phyloP scores from a whole-genome alignment of 1,140 invertebrate species.

The Bombus ignitus region DNA sequence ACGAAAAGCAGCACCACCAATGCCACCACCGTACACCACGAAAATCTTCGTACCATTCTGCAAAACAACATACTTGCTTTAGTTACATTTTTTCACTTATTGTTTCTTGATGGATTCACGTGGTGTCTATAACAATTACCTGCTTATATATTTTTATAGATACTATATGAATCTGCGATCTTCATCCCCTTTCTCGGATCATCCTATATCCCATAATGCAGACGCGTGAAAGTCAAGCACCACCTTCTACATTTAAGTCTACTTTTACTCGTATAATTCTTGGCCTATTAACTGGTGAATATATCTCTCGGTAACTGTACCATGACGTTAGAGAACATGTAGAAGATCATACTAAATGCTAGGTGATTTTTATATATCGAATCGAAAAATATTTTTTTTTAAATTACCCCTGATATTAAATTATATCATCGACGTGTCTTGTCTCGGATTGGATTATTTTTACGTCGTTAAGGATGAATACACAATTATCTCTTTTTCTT shows the following conservation, averaged over 20 bases:
- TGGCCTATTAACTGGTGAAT: not conserved
- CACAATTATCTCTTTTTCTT: constrained; percentile 27
- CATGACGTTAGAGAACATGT: not conserved
- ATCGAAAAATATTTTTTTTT: not conserved
- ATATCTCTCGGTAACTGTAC: not conserved
- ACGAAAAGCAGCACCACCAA: constrained; percentile 73
- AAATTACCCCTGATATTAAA: constrained; percentile 28
- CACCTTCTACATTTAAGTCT: constrained; percentile 44
- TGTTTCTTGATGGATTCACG: not conserved
- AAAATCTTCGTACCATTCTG: constrained; percentile 78
- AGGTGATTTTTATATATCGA: not conserved
- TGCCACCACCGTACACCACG: constrained; percentile 69
- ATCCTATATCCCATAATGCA: constrained; percentile 7
- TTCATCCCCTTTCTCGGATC: not conserved
- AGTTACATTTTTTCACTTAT: not conserved
- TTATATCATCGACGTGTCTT: constrained; percentile 5
- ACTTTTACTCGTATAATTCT: constrained; percentile 54
- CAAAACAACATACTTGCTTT: constrained; percentile 44
- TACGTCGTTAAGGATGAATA: constrained; percentile 41
- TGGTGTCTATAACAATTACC: not conserved
- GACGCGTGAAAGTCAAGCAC: constrained; percentile 34
- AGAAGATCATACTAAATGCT: not conserved
- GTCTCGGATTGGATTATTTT: constrained; percentile 23
- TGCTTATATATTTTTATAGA: not conserved
- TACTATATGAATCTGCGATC: not conserved